These are phyloP conservation scores for Tromatobia lineatoria DNA, from an alignment of 2,888 invertebrate species.

Conservation along the genomic window DNA sequence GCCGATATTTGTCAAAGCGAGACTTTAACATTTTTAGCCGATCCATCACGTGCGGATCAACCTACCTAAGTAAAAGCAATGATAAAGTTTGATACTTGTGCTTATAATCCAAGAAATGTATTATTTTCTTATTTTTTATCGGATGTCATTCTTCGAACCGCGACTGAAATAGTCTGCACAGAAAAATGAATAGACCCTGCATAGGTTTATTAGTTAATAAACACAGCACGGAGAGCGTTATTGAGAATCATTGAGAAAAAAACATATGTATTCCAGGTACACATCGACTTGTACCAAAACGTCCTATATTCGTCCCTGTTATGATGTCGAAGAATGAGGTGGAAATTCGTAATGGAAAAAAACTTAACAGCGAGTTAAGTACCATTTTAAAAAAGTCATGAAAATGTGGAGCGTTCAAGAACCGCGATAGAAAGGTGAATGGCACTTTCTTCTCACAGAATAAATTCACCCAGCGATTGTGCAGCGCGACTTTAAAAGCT, in stretches of 20 bases:
- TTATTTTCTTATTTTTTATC: not conserved
- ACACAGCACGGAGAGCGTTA: no score
- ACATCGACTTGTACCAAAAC: not conserved
- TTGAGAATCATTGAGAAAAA: not conserved
- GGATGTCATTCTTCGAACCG: no score
- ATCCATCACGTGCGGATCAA: not conserved
- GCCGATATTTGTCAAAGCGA: not conserved
- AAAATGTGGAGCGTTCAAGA: slow-evolving; percentile 29
- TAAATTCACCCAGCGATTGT: slow-evolving; percentile 49
- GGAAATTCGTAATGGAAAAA: slow-evolving; percentile 8
- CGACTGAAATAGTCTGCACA: no score
- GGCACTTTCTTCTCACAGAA: slow-evolving; percentile 27
- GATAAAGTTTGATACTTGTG: not conserved
- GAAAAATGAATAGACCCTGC: no score
- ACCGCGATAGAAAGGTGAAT: not conserved
- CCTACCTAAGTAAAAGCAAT: not conserved
- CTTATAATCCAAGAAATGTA: not conserved
- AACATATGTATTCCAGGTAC: not conserved
- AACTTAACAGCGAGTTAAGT: not conserved
- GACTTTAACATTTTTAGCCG: slow-evolving; percentile 1
- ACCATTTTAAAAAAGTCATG: not conserved
- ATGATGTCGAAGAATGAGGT: not conserved
- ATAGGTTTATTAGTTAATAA: no score
- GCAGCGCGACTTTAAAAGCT: slow-evolving; percentile 46
- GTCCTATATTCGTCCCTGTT: not conserved